phyloP scores from a whole-genome alignment of 2,888 invertebrate genomes.

The Orthonevra nobilis region DNA sequence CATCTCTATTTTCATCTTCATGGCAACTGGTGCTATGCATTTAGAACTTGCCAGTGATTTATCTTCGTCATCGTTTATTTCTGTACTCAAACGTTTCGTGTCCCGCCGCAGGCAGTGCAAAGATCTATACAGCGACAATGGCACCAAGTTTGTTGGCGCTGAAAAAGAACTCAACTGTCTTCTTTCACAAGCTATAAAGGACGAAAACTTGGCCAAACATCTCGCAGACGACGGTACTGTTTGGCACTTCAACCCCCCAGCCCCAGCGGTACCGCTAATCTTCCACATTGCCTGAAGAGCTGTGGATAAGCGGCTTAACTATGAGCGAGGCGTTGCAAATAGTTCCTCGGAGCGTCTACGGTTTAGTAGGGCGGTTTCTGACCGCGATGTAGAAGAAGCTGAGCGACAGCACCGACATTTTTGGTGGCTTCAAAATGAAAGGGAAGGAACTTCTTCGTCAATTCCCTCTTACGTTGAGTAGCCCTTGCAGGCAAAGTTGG shows the following conservation, averaged over 20 bases:
- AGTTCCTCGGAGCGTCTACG: too few relatives aligned
- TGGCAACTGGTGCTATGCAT: conserved; percentile 50
- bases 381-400: too few relatives aligned
- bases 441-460: too few relatives aligned
- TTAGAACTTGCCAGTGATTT: conserved; percentile 31
- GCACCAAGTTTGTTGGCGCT: conserved; percentile 13
- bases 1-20: conserved; percentile 23
- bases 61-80: conserved; percentile 15
- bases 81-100: conserved; percentile 36
- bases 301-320: too few relatives aligned
- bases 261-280: too few relatives aligned
- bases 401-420: too few relatives aligned
- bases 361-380: too few relatives aligned
- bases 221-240: neutral
- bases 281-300: too few relatives aligned
- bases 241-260: conserved; percentile 35
- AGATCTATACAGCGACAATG: conserved; percentile 24
- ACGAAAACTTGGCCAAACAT: neutral
- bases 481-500: too few relatives aligned
- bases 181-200: neutral
- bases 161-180: conserved; percentile 7
- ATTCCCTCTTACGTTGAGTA: too few relatives aligned
- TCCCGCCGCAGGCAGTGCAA: conserved; percentile 25
- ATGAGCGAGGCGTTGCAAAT: too few relatives aligned
- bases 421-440: too few relatives aligned